A percentile compares a stretch with the other conserved stretches of the same genome.
phyloP scores from a whole-genome alignment of 1,140 invertebrate genomes.

The Zophobas morio region DNA sequence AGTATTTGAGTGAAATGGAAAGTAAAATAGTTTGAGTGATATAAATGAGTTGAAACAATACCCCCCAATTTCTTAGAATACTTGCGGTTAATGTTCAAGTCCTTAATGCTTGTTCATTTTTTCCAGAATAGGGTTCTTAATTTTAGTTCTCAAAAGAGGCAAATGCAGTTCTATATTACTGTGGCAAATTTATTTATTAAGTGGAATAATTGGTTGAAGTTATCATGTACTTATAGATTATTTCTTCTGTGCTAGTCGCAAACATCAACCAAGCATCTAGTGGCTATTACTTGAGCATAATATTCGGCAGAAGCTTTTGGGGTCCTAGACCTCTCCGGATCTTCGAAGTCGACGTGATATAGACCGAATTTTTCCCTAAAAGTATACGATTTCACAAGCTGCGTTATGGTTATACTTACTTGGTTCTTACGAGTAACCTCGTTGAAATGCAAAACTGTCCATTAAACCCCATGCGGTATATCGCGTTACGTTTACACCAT shows the following conservation, averaged over 20 bases:
- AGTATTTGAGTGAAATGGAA: no score
- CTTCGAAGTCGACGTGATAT: constrained; percentile 81
- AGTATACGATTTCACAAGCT: neutral
- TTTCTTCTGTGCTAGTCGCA: constrained; percentile 28
- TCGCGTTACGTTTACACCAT: constrained; percentile 75
- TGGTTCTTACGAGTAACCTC: constrained; percentile 77
- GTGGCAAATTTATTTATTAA: neutral
- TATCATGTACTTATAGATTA: neutral
- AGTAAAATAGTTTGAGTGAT: no score
- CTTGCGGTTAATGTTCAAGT: no score
- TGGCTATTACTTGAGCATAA: constrained; percentile 67
- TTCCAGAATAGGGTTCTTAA: no score
- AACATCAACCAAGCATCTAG: constrained; percentile 65
- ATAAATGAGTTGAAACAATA: no score
- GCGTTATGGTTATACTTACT: neutral
- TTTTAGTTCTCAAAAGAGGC: no score
- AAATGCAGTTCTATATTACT: no score
- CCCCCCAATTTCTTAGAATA: no score
- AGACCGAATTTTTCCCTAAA: constrained; percentile 80
- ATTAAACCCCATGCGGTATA: constrained; percentile 83
- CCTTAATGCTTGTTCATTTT: no score
- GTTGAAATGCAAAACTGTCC: constrained; percentile 86
- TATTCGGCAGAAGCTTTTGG: constrained; percentile 77
- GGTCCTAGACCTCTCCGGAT: constrained; percentile 75
- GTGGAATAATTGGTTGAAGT: no score